Evolutionary conservation across 2,888 invertebrate genomes (phyloP), one percentile per base, ranked within the genome.

Genomic region (Ypsolopha scabrella): DNA sequence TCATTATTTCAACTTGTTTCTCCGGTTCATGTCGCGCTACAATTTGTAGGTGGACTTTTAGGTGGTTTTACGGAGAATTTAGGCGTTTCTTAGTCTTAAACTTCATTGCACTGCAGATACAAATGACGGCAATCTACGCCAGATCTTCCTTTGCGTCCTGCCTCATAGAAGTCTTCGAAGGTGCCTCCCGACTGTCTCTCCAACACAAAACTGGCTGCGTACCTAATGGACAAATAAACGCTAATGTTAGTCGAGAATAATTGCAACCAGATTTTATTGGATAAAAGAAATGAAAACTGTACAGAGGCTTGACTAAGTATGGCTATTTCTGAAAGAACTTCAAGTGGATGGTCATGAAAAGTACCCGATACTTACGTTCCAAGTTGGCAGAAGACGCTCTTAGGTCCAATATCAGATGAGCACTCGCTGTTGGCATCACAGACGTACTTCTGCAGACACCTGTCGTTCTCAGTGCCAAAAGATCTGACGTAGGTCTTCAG

Each of bases 351-450:
- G 4, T 24, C 4, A 24, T 3, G 24, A 24, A 24, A 24, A 24
- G 24, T 24, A 24, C 24, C 9, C 41, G 8, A 48, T 6, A 91
- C 95, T 93, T 85, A 96, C 96, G 94, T 94, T 92, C 95, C 96
- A 64, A 96, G 88, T 80, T 96, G 95, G 69, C 96, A 96, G 90
- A 96, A 95, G 63, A 96, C 91, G 65, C 94, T 94, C 87, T 92
- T 88, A 80, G 93, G 88, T 79, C 92, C 92, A 58, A 92, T 91
- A 70, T 95, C 95, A 49, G 90, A 88, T 35, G 93, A 90, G 75
- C 96, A 97, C 67, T 96, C 96, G 50, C 90, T 91, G 76, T 94
- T 96, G 33, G 96, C 96, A 64, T 96, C 95, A 70, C 97, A 97
- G 60, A 97, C 89, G 75, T 94, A 94, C 68, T 93, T 94, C 76